A percentile compares a stretch with the other conserved stretches of the same genome.
Evolutionary conservation across 2,888 invertebrate genomes (phyloP).

Genomic region (Watsonalla cultraria): DNA sequence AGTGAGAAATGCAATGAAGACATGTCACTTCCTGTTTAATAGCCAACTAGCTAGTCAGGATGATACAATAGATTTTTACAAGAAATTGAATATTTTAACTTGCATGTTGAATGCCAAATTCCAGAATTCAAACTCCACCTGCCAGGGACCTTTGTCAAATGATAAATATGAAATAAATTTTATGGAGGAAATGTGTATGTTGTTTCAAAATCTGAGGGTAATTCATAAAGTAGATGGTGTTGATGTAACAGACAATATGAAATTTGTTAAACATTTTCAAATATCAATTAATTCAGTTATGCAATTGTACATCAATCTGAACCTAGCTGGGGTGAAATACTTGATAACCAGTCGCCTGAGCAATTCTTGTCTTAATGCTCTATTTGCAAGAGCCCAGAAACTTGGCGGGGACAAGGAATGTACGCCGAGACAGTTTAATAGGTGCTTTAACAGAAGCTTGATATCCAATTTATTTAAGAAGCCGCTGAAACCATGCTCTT

Average conservation of each 20-base stretch:
- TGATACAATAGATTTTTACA: slow-evolving; percentile 19
- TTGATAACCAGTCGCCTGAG: slow-evolving; percentile 15
- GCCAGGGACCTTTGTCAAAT: slow-evolving; percentile 20
- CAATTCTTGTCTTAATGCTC: slow-evolving; percentile 9
- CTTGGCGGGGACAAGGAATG: slow-evolving; percentile 8
- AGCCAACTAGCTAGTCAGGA: slow-evolving; percentile 9
- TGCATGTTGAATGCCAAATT: slow-evolving; percentile 20
- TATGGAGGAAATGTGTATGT: slow-evolving; percentile 19
- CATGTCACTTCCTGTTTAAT: slow-evolving; percentile 21
- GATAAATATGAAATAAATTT: slow-evolving; percentile 18
- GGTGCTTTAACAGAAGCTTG: slow-evolving; percentile 12
- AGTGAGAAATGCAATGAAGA: slow-evolving; percentile 19
- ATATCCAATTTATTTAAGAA: slow-evolving; percentile 16
- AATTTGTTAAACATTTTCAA: slow-evolving; percentile 25
- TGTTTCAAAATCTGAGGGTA: slow-evolving; percentile 25
- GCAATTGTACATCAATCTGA: slow-evolving; percentile 22
- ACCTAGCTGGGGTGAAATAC: slow-evolving; percentile 10
- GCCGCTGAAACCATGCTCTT: slow-evolving; percentile 2
- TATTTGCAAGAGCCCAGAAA: slow-evolving; percentile 3
- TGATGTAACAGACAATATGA: slow-evolving; percentile 21
- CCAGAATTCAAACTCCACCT: slow-evolving; percentile 9
- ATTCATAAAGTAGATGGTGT: slow-evolving; percentile 18
- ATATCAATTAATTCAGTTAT: slow-evolving; percentile 25
- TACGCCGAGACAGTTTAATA: slow-evolving; percentile 12
- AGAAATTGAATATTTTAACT: slow-evolving; percentile 20